phyloP scores from a whole-genome alignment of 2,797 vertebrate species.

The Anabas testudineus region DNA sequence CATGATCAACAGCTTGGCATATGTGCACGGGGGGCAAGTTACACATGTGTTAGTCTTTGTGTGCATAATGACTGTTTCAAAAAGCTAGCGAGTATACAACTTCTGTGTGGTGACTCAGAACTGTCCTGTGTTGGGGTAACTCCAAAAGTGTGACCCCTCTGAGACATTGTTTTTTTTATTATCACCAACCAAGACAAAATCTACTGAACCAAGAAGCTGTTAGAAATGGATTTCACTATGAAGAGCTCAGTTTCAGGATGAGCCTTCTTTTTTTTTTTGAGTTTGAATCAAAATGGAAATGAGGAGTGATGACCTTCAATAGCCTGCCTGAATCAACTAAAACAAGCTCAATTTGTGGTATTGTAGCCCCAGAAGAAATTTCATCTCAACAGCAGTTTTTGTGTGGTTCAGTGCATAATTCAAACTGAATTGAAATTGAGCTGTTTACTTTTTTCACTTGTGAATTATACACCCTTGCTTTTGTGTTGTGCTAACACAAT shows the following conservation, averaged over 20 bases:
- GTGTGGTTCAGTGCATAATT: constrained; percentile 58
- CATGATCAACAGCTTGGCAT: constrained; percentile 42
- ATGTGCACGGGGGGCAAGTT: constrained; percentile 5
- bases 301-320: constrained; percentile 72
- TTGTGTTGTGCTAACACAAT: constrained; percentile 47
- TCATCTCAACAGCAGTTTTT: constrained; percentile 62
- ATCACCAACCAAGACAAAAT: constrained; percentile 45
- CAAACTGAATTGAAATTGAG: constrained; percentile 63
- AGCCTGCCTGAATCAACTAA: constrained; percentile 53
- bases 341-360: constrained; percentile 67
- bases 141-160: constrained; percentile 13
- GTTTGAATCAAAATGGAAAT: constrained; percentile 79
- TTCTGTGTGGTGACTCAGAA: constrained; percentile 18
- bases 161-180: constrained; percentile 43
- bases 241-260: constrained; percentile 47
- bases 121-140: background rate
- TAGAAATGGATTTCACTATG: constrained; percentile 61
- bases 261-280: constrained; percentile 12
- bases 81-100: constrained; percentile 13
- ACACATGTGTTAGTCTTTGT: background rate
- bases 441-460: constrained; percentile 70
- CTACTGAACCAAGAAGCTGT: constrained; percentile 55
- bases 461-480: constrained; percentile 54
- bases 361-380: constrained; percentile 65
- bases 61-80: constrained; percentile 12